Base-by-base conservation (phyloP, 2,888 invertebrate genomes). In the Chrysolina oricalcia region DNA sequence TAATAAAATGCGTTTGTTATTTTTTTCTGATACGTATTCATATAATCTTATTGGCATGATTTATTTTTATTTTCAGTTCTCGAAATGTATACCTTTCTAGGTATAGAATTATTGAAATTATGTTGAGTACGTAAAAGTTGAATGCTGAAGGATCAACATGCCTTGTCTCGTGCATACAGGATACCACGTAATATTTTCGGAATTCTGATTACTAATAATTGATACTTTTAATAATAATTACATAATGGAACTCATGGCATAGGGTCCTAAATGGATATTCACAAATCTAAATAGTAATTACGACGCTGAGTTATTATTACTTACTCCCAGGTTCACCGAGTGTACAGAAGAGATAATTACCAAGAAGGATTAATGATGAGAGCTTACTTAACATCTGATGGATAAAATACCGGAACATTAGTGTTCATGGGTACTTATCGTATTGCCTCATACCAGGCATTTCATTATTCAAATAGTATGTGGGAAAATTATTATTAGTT, bases 281-380 rank as follows among this genome's bases (percentile, higher is more conserved):
- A 21, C 5, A 11, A 53, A 21, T 53, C 1, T 11, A 11, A 15
- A 53, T 13, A 10, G 53, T 13, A 21, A 23, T 53, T 23, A 2
- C 21, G 11, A n/a, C 8, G 27, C 10, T 23, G n/a, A 59, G 15
- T 27, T 27, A 59, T 59, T 59, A 59, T 59, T 27, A 27, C 27
- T 59, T 10, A 59, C 27, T 27, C 27, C n/a, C 27, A 59, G 59
- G 59, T 59, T 35, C 35, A 59, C 59, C n/a, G 27, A 59, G 59
- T 23, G 27, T 59, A 53, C 53, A 21, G 19, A 21, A 11, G 53
- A 53, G 53, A 53, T 53, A 59, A 59, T 59, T 35, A 35, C 35
- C 59, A 35, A 59, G 59, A 59, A 59, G 27, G 59, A 59, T 59
- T 59, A 59, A 59, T 59, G 35, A 59, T 59, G 27, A 35, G 59